Conservation (phyloP, 1,140 invertebrate species). For the Druon quercuslanigerum region DNA sequence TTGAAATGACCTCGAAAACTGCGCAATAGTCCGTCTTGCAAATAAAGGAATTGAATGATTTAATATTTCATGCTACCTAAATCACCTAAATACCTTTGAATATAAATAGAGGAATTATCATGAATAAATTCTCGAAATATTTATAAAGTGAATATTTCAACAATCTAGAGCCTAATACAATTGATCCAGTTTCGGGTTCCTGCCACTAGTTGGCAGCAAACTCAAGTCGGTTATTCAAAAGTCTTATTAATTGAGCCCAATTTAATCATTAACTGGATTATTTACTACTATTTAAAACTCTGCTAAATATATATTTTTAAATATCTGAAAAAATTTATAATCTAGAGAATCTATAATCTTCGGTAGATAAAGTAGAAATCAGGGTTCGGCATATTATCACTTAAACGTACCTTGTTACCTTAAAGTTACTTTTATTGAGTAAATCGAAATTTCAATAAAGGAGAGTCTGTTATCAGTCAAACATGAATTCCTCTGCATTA, state of each 20-base stretch:
- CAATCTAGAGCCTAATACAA: not conserved
- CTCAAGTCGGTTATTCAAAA: not conserved
- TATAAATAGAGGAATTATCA: not conserved
- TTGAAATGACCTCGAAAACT: conserved; percentile 71
- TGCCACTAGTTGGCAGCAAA: conserved; percentile 22
- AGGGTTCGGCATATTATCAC: too few species aligned
- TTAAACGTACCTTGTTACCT: too few species aligned
- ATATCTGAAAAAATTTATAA: too few species aligned
- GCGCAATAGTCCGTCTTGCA: conserved; percentile 54
- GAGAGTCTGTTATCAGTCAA: too few species aligned
- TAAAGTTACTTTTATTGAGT: too few species aligned
- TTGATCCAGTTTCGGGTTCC: not conserved
- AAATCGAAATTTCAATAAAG: too few species aligned
- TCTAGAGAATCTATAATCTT: too few species aligned
- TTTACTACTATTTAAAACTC: not conserved
- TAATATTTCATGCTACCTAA: not conserved
- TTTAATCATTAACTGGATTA: not conserved
- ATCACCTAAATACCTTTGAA: not conserved
- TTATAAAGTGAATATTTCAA: not conserved
- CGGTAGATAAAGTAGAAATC: too few species aligned
- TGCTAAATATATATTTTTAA: too few species aligned
- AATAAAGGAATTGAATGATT: conserved; percentile 1
- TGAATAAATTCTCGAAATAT: not conserved
- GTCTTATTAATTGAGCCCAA: not conserved
- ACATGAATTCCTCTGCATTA: not conserved